A percentile compares a stretch with the other conserved stretches of the same genome.
Conservation (phyloP, 2,888 invertebrate species). For the Steromphala cineraria region DNA sequence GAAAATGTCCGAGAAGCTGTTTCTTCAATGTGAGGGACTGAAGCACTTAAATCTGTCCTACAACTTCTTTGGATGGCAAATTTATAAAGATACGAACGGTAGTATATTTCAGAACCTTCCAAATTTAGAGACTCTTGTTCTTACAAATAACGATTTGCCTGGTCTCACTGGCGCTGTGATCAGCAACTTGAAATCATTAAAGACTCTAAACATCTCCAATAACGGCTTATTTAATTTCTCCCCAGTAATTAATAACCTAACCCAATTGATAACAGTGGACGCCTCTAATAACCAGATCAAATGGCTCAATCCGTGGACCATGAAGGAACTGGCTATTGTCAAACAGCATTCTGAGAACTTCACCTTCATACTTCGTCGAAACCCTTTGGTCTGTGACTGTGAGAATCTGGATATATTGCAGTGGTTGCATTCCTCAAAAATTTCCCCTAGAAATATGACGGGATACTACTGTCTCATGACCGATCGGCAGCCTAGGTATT, state of each 20-base stretch:
- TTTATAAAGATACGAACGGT: slow-evolving; percentile 3
- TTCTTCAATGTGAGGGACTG: not conserved
- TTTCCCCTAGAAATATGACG: not conserved
- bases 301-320: not conserved
- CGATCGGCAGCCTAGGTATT: not conserved
- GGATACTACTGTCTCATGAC: not conserved
- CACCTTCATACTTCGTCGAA: not conserved
- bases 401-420: not conserved
- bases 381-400: not conserved
- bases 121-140: not conserved
- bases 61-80: not conserved
- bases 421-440: not conserved
- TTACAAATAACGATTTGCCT: not conserved
- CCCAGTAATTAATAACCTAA: not conserved
- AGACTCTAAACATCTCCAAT: not conserved
- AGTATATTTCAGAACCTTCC: not conserved
- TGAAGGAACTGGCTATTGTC: not conserved
- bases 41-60: not conserved
- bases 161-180: not conserved
- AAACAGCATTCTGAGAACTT: not conserved
- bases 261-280: not conserved
- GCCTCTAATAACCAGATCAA: not conserved
- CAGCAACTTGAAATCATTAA: not conserved
- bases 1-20: not conserved
- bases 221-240: not conserved